Conservation (phyloP, 2,797 vertebrate species). For the Knipowitschia caucasica region DNA sequence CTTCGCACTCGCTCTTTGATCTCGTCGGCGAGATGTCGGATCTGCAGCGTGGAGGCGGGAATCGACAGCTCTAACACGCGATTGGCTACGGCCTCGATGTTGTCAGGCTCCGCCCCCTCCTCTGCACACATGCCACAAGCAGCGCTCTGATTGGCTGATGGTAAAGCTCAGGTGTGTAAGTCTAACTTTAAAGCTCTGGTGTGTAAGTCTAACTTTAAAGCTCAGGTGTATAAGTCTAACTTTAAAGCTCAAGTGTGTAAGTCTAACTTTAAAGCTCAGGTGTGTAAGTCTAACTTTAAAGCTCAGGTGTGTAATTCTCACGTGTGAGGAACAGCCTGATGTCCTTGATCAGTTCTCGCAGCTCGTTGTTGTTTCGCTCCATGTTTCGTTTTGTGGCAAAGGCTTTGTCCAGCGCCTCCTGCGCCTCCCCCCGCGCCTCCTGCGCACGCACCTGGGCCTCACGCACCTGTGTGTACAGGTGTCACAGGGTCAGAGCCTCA, state of each 20-base stretch:
- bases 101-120: slow-evolving; percentile 94
- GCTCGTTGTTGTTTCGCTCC: slow-evolving; percentile 89
- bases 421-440: slow-evolving; percentile 84
- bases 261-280: too few species aligned
- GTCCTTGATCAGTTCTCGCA: slow-evolving; percentile 92
- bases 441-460: slow-evolving; percentile 87
- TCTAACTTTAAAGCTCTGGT: too few species aligned
- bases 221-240: too few species aligned
- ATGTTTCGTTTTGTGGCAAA: slow-evolving; percentile 85
- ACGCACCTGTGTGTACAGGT: slow-evolving; percentile 74
- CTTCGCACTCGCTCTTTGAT: slow-evolving; percentile 90
- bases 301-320: too few species aligned
- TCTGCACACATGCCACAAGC: too few species aligned
- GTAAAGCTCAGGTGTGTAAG: too few species aligned
- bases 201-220: too few species aligned
- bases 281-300: too few species aligned
- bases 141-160: too few species aligned
- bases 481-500: not conserved
- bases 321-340: slow-evolving; percentile 83
- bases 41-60: slow-evolving; percentile 89
- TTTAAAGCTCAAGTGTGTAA: too few species aligned
- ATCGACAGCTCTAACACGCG: slow-evolving; percentile 92
- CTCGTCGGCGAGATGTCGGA: slow-evolving; percentile 84
- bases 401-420: slow-evolving; percentile 87
- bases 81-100: slow-evolving; percentile 89